A percentile compares a stretch with the other conserved stretches of the same genome.
Conservation (phyloP, 2,113 vertebrate species). For the Petroica traversi region DNA sequence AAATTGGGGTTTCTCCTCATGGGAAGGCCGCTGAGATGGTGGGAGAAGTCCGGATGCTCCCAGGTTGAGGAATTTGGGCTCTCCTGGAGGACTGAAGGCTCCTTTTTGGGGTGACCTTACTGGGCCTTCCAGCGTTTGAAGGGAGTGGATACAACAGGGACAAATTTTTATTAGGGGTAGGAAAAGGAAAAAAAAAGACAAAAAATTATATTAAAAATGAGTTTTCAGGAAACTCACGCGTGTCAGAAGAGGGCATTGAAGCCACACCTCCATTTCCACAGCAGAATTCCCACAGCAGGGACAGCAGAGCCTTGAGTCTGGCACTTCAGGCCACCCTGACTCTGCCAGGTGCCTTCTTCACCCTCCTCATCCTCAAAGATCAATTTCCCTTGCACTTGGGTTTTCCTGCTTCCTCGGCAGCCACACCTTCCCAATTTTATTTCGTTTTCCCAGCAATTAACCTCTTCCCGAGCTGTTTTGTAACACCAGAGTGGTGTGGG, state of each 20-base stretch:
- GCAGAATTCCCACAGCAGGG: background rate
- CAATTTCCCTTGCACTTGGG: rapidly evolving
- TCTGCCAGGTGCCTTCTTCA: rapidly evolving
- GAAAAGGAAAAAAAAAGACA: background rate
- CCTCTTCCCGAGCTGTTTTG: background rate
- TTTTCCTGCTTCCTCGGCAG: too few species aligned
- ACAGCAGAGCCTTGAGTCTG: background rate
- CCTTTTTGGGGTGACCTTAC: too few species aligned
- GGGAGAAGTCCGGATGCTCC: background rate
- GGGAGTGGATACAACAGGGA: too few species aligned
- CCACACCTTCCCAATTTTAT: too few species aligned
- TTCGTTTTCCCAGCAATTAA: background rate
- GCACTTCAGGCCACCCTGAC: background rate
- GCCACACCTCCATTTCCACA: background rate
- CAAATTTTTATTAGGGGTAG: too few species aligned
- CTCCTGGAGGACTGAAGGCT: background rate
- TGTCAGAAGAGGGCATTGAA: background rate
- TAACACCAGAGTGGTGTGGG: too few species aligned
- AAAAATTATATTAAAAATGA: background rate
- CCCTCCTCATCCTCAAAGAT: background rate
- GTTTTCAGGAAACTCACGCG: background rate
- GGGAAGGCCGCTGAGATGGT: background rate
- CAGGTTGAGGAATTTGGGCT: background rate
- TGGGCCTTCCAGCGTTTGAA: background rate
- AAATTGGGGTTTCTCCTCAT: background rate